Evolutionary conservation across 2,113 vertebrate genomes (phyloP), one percentile per base, ranked within the genome.

Genomic region (Grus americana): DNA sequence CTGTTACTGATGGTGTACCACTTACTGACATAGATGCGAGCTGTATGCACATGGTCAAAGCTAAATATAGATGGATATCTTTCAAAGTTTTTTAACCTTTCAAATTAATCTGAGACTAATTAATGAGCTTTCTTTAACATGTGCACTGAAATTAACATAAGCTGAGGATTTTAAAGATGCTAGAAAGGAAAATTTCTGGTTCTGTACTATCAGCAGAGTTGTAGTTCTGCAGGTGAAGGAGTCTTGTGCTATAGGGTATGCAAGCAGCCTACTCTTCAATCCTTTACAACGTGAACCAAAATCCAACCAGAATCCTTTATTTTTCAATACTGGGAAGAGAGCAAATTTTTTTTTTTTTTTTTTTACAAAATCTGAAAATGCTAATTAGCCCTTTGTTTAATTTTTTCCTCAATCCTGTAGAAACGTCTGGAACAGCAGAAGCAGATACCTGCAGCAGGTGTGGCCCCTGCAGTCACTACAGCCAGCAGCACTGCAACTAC

Each of bases 371-470:
- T 38, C 24, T 80, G 40, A 42, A 59, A 44, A 29, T 26, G 44
- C 47, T 82, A 34, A 82, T 20, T 74, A 52, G 68, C 49, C 13
- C 67, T 79, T 86, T 4, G 4, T 86, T 22, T 63, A 20, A 15
- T 86, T 84, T 95, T 68, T 91, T 38, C 9, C 49, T 75, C 4
- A 72, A 79, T 95, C 68, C 93, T 91, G 12, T 91, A 99, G 99
- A 99, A 99, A 94, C 99, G 99, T 11, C 95, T 99, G 97, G 99
- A 99, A 46, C 99, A 99, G 89, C 99, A 99, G 97, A 99, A 99
- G 88, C 96, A 98, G 82, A 67, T 96, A 22, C 97, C 98, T 19
- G 80, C 93, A 32, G 97, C 97, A 22, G 96, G 97, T 38, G 87
- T 96, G 32, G 78, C 96, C 71, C 95, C 98, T 12, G 84, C 98